Evolutionary conservation across 2,888 invertebrate genomes (phyloP), one percentile per base, ranked within the genome.

Genomic region (Oxyteleia sp.): DNA sequence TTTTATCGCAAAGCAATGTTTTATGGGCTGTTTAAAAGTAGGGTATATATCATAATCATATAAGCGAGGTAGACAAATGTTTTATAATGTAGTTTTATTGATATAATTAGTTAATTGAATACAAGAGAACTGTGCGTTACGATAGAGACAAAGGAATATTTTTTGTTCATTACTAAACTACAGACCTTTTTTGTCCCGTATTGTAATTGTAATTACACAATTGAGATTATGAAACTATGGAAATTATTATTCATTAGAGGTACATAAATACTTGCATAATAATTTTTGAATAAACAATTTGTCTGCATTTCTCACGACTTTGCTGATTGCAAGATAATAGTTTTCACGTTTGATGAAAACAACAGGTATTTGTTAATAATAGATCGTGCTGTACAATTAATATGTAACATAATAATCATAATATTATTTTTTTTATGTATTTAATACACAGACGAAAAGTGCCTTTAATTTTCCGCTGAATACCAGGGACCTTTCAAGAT

Each of bases 211-310:
- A 71, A 71, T 71, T 59, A 59, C 61, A 71, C 71, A 51, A 59
- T 71, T 71, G 26, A 49, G n/a, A 71, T 71, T 71, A 71, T 49
- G 71, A 71, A 71, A 71, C 69, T 38, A 26, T 35, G 13, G 35
- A 38, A 32, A 38, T 71, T 35, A 59, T 47, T 38, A 71, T 47
- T 59, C 59, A 59, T 49, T 38, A 20, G 71, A 38, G 4, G 35
- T 49, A 18, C 59, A 49, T 71, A 71, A 57, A 71, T 55, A 59
- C 38, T 57, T 69, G 47, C 29, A 57, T 55, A 53, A 68, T 55
- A 69, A 69, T 45, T 57, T 69, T 69, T 45, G 32, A 69, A 57
- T 69, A 69, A 57, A 57, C 57, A 69, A 57, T 57, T 57, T 68
- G 32, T 45, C 20, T 32, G 20, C 41, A 23, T n/a, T n/a, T n/a